Base-by-base conservation (phyloP, 1,140 invertebrate genomes). In the Drosophila ananassae region DNA sequence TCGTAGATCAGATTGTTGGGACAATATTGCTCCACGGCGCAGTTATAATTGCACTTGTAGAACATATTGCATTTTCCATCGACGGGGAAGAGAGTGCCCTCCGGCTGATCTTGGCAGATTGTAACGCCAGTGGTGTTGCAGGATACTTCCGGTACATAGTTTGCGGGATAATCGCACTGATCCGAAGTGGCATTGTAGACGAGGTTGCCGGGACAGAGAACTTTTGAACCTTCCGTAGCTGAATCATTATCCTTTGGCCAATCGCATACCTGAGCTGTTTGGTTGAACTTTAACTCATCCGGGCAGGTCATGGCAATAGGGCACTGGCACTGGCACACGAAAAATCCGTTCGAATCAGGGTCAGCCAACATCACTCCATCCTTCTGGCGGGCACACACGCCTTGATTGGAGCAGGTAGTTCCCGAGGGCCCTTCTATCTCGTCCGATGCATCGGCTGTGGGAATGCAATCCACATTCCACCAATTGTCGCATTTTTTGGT, bases 11-110 rank as follows among this genome's bases (percentile, higher is more conserved):
- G 50, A 17, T 87, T 87, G 46, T 89, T 77, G 6, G 83, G 83
- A 30, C 83, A 87, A n/a, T 7, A 6, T 17, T 87, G 78, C 32
- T 87, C 82, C 0, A 87, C 75, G 24, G 83, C 78, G 22, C 83
- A 87, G 17, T 79, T 77, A 24, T 21, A 87, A 32, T 79, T 89
- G 48, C 83, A 87, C 22, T 87, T 87, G 63, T 87, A 87, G 52
- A 87, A 87, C 67, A 56, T 71, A 24, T 87, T 87, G 39, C 83
- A 87, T 4, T 61, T 61, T 0, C 83, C 83, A 2, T 67, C 53
- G 0, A 89, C 62, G 5, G 83, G 75, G 4, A 82, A 73, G 9
- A 89, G 63, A 0, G 34, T n/a, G 6, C 83, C 83, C 17, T 87
- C 83, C 2, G 47, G 13, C 25, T 87, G 30, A 24, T 12, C 34